Evolutionary conservation across 2,113 vertebrate genomes (phyloP).

Genomic region (Haplochromis vanheusdeni): DNA sequence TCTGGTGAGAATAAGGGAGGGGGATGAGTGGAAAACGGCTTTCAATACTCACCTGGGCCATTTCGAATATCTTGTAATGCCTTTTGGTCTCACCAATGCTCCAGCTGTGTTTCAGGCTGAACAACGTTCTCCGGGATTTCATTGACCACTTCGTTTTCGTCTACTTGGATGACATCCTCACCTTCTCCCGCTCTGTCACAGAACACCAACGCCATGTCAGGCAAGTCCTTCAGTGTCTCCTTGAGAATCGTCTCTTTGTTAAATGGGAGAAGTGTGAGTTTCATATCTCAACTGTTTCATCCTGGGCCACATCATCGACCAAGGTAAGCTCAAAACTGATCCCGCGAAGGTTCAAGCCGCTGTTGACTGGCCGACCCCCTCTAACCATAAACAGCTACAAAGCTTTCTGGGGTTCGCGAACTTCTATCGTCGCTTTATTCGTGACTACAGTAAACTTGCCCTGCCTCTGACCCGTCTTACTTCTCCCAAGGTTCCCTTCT

Average conservation of each 20-base stretch:
- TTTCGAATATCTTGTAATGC: too few relatives aligned
- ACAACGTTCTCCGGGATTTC: fast-evolving
- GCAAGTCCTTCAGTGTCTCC: too few relatives aligned
- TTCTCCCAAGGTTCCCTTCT: background rate
- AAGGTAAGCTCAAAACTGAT: background rate
- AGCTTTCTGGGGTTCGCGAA: fast-evolving
- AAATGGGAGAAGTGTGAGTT: too few relatives aligned
- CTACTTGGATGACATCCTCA: too few relatives aligned
- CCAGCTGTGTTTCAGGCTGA: fast-evolving
- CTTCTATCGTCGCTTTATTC: background rate
- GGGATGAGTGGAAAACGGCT: background rate
- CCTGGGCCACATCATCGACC: too few relatives aligned
- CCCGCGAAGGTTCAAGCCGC: fast-evolving
- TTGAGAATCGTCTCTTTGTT: too few relatives aligned
- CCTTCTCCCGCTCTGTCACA: fast-evolving
- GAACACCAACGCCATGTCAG: fast-evolving
- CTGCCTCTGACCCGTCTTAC: fast-evolving
- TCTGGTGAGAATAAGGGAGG: background rate
- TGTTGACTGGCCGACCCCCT: background rate
- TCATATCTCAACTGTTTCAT: fast-evolving
- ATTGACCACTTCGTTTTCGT: too few relatives aligned
- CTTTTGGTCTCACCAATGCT: fast-evolving
- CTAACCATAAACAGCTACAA: fast-evolving
- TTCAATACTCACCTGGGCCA: background rate
- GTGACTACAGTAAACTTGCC: too few relatives aligned